Percentiles rank a stretch among this genome's conserved stretches.
Conservation (phyloP, 2,888 invertebrate species). For the Rhingia campestris region DNA sequence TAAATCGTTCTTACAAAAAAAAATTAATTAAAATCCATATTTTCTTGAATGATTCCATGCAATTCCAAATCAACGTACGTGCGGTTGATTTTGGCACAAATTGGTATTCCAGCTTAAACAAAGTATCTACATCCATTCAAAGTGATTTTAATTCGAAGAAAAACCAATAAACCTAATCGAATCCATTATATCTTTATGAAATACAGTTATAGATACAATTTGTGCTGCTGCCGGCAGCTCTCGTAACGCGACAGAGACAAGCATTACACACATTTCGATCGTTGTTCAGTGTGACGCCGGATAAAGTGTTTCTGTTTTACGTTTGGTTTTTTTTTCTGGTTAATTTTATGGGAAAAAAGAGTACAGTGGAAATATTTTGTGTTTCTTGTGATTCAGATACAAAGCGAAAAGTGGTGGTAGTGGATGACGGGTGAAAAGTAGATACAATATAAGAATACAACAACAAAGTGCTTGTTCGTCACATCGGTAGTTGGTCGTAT, state of each 20-base stretch:
- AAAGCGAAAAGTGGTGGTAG: slow-evolving; percentile 49
- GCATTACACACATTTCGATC: slow-evolving; percentile 56
- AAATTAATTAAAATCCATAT: neutral
- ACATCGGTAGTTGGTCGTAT: slow-evolving; percentile 29
- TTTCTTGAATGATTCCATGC: neutral
- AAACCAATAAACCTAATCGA: slow-evolving; percentile 64
- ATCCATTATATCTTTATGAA: slow-evolving; percentile 54
- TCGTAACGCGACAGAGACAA: slow-evolving; percentile 65
- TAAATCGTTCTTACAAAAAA: too few species aligned
- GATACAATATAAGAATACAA: slow-evolving; percentile 43
- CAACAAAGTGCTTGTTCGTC: slow-evolving; percentile 49
- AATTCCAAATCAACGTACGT: neutral
- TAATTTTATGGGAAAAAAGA: slow-evolving; percentile 59
- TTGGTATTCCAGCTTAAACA: neutral
- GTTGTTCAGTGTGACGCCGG: slow-evolving; percentile 64
- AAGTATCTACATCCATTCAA: slow-evolving; percentile 25
- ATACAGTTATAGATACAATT: slow-evolving; percentile 70
- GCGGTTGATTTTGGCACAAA: slow-evolving; percentile 1
- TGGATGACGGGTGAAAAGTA: slow-evolving; percentile 47
- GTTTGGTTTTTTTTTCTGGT: slow-evolving; percentile 29
- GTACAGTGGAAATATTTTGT: slow-evolving; percentile 65
- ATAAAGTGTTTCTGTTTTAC: slow-evolving; percentile 62
- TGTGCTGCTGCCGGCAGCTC: slow-evolving; percentile 34
- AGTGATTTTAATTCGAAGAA: slow-evolving; percentile 60
- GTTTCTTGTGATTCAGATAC: slow-evolving; percentile 57